Evolutionary conservation across 1,140 invertebrate genomes (phyloP), one percentile per base, ranked within the genome.

Genomic region (Drosophila sp.): DNA sequence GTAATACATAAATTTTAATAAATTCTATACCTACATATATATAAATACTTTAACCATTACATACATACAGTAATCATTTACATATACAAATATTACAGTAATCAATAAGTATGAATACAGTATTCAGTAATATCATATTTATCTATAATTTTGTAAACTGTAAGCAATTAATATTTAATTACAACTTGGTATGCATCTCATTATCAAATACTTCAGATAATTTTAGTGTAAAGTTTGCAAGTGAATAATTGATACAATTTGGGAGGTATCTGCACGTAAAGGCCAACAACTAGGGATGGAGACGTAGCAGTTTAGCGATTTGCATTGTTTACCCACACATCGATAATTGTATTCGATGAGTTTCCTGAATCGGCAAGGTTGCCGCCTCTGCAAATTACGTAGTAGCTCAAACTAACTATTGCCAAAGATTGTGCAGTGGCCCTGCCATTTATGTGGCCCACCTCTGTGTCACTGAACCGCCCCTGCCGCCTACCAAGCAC

Each of bases 271-370:
- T 29, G 21, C 29, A 32, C 27, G 32, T 45, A 45, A 59, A 61
- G 43, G 43, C 25, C 56, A 50, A 8, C 25, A 48, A 21, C 38
- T 62, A 46, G 13, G 34, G 36, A 36, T 32, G 16, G 29, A 11
- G 21, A 8, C 54, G 25, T 5, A n/a, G 38, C 8, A 34, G 32
- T 48, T 56, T 11, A 56, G 48, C 67, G 59, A 56, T 64, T 48
- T 56, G 14, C 67, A 71, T 40, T 54, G 29, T 63, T 70, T 70
- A 63, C 66, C 66, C 66, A 70, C 66, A 70, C 67, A 72, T 50
- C 62, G 69, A 72, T 65, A 72, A 71, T 64, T 64, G 69, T 72
- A 50, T 41, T 56, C 70, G 63, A 67, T 59, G 53, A 29, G 38
- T 66, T 63, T 58, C 40, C 62, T 50, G 61, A 65, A 65, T 34